Conservation (phyloP, 2,113 vertebrate species). For the Psittacara wagleri region DNA sequence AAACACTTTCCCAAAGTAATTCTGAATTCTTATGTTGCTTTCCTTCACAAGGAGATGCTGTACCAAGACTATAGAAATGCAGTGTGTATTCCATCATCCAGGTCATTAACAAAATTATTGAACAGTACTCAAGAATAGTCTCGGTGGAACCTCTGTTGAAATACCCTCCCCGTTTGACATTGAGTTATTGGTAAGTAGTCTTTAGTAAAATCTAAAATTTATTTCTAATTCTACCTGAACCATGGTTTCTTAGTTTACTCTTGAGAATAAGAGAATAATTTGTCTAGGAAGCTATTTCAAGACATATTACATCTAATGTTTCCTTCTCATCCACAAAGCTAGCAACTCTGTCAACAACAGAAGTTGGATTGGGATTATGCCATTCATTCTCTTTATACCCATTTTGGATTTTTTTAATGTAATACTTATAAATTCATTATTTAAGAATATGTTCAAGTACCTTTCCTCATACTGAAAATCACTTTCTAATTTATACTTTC, state of each 20-base stretch:
- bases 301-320: background rate
- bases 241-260: background rate
- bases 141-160: background rate
- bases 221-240: background rate
- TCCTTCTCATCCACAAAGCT: background rate
- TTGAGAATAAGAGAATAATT: background rate
- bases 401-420: background rate
- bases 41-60: background rate
- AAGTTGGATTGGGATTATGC: background rate
- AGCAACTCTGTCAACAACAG: background rate
- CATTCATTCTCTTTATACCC: background rate
- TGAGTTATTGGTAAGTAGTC: background rate
- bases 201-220: background rate
- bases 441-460: background rate
- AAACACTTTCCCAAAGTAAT: background rate
- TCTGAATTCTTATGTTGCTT: background rate
- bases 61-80: background rate
- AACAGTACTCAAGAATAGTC: background rate
- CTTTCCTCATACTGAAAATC: background rate
- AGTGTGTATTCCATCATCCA: background rate
- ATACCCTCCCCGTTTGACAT: background rate
- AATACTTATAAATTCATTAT: background rate
- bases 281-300: background rate
- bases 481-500: background rate
- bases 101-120: background rate